Evolutionary conservation across 2,113 vertebrate genomes (phyloP).

Genomic region (Alexandromys fortis): DNA sequence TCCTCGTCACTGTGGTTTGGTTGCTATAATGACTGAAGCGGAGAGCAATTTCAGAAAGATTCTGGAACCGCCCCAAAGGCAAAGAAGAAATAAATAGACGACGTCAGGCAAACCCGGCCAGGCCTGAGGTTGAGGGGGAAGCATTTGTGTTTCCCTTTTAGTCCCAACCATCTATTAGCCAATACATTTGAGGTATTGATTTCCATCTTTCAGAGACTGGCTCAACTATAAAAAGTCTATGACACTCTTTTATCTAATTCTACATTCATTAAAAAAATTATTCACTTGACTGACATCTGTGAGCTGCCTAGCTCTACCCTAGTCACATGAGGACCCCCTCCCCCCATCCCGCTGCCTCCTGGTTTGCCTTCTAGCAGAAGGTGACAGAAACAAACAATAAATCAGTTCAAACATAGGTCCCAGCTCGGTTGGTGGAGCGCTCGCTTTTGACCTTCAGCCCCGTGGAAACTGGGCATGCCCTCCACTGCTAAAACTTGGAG

Average conservation of each 20-base stretch:
- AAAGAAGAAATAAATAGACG: constrained; percentile 60
- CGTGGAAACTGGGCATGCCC: background rate
- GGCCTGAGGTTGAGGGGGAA: background rate
- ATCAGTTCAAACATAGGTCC: background rate
- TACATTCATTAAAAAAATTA: background rate
- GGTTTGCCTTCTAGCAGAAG: background rate
- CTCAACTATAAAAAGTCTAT: background rate
- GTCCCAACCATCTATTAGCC: constrained; percentile 5
- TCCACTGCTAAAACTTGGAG: background rate
- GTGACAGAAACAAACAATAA: background rate
- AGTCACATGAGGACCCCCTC: background rate
- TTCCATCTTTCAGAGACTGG: constrained; percentile 11
- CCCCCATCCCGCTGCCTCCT: background rate
- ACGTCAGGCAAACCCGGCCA: background rate
- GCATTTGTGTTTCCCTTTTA: background rate
- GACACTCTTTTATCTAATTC: background rate
- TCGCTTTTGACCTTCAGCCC: background rate
- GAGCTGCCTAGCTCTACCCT: background rate
- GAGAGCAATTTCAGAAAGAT: constrained; percentile 57
- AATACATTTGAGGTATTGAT: background rate
- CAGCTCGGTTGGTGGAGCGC: background rate
- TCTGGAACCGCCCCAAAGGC: constrained; percentile 26
- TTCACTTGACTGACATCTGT: background rate
- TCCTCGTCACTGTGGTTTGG: constrained; percentile 33
- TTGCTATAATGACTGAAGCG: constrained; percentile 18